Evolutionary conservation across 2,797 vertebrate species (phyloP).

Genomic region (Lutjanus argentimaculatus): DNA sequence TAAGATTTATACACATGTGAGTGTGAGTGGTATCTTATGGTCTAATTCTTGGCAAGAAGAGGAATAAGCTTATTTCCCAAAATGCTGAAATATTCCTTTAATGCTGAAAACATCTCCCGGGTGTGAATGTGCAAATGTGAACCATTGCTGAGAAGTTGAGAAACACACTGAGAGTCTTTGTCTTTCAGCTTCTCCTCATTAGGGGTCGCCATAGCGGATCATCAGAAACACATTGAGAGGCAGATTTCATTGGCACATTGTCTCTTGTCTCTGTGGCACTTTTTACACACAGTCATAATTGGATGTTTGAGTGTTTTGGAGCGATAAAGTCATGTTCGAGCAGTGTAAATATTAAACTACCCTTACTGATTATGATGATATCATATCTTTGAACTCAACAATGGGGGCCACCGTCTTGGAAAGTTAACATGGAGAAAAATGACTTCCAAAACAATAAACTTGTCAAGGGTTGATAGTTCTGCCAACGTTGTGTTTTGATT

Average conservation of each 20-base stretch:
- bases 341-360: constrained; percentile 37
- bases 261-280: not conserved
- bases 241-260: not conserved
- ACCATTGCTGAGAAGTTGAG: not conserved
- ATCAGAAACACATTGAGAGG: not conserved
- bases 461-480: constrained; percentile 57
- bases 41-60: not conserved
- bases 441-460: constrained; percentile 67
- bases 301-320: constrained; percentile 31
- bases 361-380: constrained; percentile 34
- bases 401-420: constrained; percentile 31
- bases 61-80: not conserved
- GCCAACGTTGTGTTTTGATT: constrained; percentile 74
- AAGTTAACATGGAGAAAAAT: constrained; percentile 53
- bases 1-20: no score
- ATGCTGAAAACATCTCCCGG: not conserved
- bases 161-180: not conserved
- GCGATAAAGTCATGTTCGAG: constrained; percentile 16
- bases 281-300: not conserved
- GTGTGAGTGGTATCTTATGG: not conserved
- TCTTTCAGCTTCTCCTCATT: no score
- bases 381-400: constrained; percentile 57
- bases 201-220: no score
- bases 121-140: not conserved
- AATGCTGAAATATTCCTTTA: not conserved